Conservation (phyloP, 2,113 vertebrate genomes). For the Upupa epops region DNA sequence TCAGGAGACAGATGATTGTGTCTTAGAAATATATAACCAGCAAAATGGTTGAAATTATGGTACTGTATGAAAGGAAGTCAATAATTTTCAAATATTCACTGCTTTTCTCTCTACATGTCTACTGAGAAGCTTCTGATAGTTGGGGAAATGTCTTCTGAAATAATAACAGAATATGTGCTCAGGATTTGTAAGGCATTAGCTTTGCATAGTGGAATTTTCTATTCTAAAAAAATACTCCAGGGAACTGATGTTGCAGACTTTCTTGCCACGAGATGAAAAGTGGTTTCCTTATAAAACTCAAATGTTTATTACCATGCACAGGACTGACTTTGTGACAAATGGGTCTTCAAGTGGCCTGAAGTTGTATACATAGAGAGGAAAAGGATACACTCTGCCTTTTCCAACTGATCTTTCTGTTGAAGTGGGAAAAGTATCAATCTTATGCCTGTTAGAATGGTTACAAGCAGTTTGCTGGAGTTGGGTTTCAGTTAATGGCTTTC, state of each 20-base stretch:
- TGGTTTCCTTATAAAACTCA: not conserved
- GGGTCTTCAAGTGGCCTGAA: constrained; percentile 10
- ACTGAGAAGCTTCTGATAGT: not conserved
- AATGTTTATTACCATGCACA: not conserved
- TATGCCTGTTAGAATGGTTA: constrained; percentile 27
- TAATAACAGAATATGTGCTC: not conserved
- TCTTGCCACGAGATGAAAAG: not conserved
- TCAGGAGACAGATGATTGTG: not conserved
- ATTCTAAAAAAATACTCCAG: not conserved
- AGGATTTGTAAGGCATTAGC: not conserved
- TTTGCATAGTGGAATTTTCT: not conserved
- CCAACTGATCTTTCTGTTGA: constrained; percentile 50
- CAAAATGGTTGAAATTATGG: not conserved
- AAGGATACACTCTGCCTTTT: constrained; percentile 41
- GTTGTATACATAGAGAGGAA: constrained; percentile 26
- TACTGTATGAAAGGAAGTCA: not conserved
- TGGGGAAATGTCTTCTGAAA: not conserved
- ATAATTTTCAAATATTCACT: not conserved
- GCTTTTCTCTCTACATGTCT: not conserved
- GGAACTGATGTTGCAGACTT: not conserved
- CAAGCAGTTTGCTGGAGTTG: not conserved
- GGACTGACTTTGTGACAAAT: constrained; percentile 30
- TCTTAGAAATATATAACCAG: not conserved
- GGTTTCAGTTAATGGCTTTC: constrained; percentile 58
- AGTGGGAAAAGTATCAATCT: constrained; percentile 66